phyloP scores from a whole-genome alignment of 2,113 vertebrate species.

The Mionectes macconnelli region DNA sequence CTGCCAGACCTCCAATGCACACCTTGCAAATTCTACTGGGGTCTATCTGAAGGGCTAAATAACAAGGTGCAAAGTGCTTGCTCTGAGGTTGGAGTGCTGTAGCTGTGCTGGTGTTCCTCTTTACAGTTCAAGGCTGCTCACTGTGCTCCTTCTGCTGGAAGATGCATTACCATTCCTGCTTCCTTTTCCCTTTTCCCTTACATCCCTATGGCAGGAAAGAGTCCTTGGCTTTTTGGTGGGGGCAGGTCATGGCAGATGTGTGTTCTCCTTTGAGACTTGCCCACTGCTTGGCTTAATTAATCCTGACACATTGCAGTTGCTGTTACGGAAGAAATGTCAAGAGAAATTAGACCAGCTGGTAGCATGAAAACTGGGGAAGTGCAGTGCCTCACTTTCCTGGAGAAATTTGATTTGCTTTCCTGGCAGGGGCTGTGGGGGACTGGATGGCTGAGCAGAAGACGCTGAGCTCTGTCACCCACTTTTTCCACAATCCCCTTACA shows the following conservation, averaged over 20 bases:
- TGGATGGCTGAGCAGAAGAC: neutral
- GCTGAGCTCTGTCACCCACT: neutral
- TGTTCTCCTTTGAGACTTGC: constrained; percentile 35
- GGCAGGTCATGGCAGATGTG: constrained; percentile 30
- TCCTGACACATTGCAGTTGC: constrained; percentile 50
- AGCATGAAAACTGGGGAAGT: neutral
- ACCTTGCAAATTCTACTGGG: neutral
- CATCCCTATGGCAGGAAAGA: neutral
- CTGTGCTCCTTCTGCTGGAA: neutral
- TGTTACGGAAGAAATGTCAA: constrained; percentile 48
- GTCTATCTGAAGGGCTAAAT: neutral
- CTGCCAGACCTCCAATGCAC: neutral
- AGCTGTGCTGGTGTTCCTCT: neutral
- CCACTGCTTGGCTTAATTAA: constrained; percentile 52
- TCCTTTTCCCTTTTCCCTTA: neutral
- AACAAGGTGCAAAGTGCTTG: neutral
- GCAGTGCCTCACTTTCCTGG: constrained; percentile 9
- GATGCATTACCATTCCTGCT: neutral
- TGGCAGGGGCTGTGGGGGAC: too few relatives aligned
- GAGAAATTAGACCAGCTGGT: constrained; percentile 54
- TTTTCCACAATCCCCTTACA: neutral
- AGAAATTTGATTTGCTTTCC: neutral
- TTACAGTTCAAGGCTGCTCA: neutral
- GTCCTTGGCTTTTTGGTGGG: constrained; percentile 25
- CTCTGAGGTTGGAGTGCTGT: neutral